These are phyloP conservation scores for Zaprionus bogoriensis DNA, from an alignment of 2,888 invertebrate species.

Conservation along the genomic window DNA sequence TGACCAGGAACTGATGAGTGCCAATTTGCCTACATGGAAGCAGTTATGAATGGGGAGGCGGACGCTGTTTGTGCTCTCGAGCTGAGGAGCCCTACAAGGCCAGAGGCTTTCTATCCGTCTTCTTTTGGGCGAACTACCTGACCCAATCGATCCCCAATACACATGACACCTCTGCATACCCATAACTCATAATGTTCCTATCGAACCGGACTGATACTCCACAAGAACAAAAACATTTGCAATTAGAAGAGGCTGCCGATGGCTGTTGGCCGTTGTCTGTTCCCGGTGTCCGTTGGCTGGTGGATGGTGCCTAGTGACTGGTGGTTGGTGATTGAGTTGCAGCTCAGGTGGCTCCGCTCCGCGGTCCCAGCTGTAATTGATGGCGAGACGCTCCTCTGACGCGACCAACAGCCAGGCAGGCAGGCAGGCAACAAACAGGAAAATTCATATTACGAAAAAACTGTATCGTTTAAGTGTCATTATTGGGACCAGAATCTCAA, in stretches of 20 bases:
- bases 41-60: slow-evolving; percentile 23
- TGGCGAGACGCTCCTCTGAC: slow-evolving; percentile 54
- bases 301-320: slow-evolving; percentile 17
- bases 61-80: slow-evolving; percentile 18
- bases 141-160: slow-evolving; percentile 25
- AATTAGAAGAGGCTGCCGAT: slow-evolving; percentile 68
- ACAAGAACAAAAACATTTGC: slow-evolving; percentile 52
- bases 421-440: slow-evolving; percentile 61
- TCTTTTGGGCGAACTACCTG: slow-evolving; percentile 22
- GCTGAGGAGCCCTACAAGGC: slow-evolving; percentile 31
- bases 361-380: slow-evolving; percentile 58
- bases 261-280: too few relatives aligned
- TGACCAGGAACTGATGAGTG: slow-evolving; percentile 25
- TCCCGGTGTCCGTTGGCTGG: slow-evolving; percentile 27
- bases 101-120: slow-evolving; percentile 49
- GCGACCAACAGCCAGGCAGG: slow-evolving; percentile 22
- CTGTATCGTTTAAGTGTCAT: slow-evolving; percentile 76
- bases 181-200: slow-evolving; percentile 55
- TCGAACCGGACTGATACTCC: slow-evolving; percentile 27
- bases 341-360: slow-evolving; percentile 58
- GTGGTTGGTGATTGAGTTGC: slow-evolving; percentile 67
- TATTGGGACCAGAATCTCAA: slow-evolving; percentile 75
- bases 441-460: slow-evolving; percentile 76
- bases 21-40: slow-evolving; percentile 53
- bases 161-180: slow-evolving; percentile 34